phyloP scores from a whole-genome alignment of 2,113 vertebrate genomes.

The Phrynosoma platyrhinos region DNA sequence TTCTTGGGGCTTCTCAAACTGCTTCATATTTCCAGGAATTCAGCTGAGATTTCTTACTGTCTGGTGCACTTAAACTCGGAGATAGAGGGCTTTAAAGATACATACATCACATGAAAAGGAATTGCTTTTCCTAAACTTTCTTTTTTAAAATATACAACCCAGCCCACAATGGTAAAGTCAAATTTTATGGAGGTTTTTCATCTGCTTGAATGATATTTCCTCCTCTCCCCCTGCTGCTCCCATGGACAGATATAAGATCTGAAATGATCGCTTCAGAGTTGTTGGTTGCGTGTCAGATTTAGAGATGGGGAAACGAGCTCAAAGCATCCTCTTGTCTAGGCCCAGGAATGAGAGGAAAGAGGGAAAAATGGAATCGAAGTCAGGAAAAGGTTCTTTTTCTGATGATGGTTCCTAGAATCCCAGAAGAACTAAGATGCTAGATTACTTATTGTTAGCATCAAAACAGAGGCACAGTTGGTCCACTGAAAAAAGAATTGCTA shows the following conservation, averaged over 20 bases:
- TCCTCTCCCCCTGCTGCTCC: background rate
- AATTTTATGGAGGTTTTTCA: background rate
- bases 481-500: no score
- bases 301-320: background rate
- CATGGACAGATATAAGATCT: background rate
- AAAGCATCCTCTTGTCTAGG: background rate
- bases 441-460: no score
- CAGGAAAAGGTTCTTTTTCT: no score
- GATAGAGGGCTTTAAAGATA: background rate
- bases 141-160: background rate
- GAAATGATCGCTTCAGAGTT: background rate
- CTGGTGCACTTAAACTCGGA: background rate
- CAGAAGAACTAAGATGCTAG: no score
- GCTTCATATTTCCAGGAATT: background rate
- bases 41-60: background rate
- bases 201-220: background rate
- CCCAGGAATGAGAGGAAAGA: no score
- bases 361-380: no score
- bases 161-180: background rate
- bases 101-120: background rate
- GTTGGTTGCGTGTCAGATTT: background rate
- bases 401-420: no score
- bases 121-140: background rate
- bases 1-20: background rate
- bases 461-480: no score